These are phyloP conservation scores for Drosophila hamatofila DNA, from an alignment of 2,888 invertebrate species.

Conservation along the genomic window DNA sequence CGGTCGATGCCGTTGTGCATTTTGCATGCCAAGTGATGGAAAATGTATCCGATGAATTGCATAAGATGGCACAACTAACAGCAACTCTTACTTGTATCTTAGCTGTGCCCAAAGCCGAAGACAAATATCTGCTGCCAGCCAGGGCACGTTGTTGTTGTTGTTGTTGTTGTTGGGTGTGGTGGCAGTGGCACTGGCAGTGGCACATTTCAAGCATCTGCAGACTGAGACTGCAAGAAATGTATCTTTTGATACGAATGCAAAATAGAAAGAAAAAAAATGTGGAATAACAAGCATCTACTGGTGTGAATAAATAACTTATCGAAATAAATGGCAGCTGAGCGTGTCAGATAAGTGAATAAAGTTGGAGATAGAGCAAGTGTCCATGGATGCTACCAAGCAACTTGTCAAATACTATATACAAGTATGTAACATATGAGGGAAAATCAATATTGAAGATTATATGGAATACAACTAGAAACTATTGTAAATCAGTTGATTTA, in stretches of 20 bases:
- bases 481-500: too few species aligned
- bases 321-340: conserved; percentile 41
- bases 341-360: conserved; percentile 48
- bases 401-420: not conserved
- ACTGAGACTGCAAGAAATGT: conserved; percentile 27
- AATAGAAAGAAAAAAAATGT: conserved; percentile 2
- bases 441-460: too few species aligned
- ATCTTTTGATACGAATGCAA: conserved; percentile 26
- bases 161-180: conserved; percentile 32
- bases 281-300: conserved; percentile 26
- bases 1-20: conserved; percentile 41
- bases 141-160: conserved; percentile 15
- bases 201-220: conserved; percentile 50
- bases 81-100: conserved; percentile 22
- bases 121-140: conserved; percentile 24
- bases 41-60: conserved; percentile 65
- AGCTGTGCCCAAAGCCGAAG: conserved; percentile 23
- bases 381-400: not conserved
- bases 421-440: too few species aligned
- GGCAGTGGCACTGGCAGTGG: conserved; percentile 39
- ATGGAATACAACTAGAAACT: too few species aligned
- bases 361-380: conserved; percentile 15
- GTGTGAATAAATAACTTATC: conserved; percentile 57
- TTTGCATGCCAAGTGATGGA: conserved; percentile 72
- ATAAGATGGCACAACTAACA: conserved; percentile 54